Evolutionary conservation across 1,140 invertebrate species (phyloP), one percentile per base, ranked within the genome.

Genomic region (Aphelinus atriplicis): DNA sequence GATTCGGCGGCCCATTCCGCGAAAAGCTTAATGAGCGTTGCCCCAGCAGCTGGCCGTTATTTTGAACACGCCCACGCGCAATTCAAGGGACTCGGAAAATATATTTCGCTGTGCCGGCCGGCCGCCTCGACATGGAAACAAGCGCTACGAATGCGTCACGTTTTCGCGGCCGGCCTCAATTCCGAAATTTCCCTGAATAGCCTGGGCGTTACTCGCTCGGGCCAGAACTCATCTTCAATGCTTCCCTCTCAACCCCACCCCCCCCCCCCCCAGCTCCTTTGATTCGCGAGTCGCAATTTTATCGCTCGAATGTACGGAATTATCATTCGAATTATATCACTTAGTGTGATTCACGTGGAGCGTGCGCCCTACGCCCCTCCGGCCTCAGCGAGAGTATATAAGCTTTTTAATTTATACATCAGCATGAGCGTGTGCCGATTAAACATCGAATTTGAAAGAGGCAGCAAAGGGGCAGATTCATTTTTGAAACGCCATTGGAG

Each of bases 161-260:
- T 71, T 51, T 60, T 26, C n/a, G 50, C 55, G 51, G 10, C 56
- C 60, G 62, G 7, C 62, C 64, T 66, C 63, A 26, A 73, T 73
- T 73, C 72, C 45, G 50, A 66, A 73, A 68, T 68, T 73, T 73
- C 65, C 45, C 5, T 62, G 72, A 73, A 73, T 73, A 67, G 65
- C 71, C 64, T 55, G 58, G 72, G 72, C 72, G 72, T 73, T 66
- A 60, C 71, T 72, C 65, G 26, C 26, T 65, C 55, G 43, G 51
- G 26, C 26, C 71, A 50, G 53, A 56, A 65, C 53, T 73, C 56
- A 66, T 73, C 70, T 65, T 72, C 48, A 56, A 42, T 53, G 51
- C 64, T 4, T 51, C 56, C 51, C 9, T 67, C 65, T 42, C 47
- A 56, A 3, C 50, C 42, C 26, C 26, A 26, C 26, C 26, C 26